phyloP scores from a whole-genome alignment of 2,888 invertebrate species.

The Mycalesis mineus region DNA sequence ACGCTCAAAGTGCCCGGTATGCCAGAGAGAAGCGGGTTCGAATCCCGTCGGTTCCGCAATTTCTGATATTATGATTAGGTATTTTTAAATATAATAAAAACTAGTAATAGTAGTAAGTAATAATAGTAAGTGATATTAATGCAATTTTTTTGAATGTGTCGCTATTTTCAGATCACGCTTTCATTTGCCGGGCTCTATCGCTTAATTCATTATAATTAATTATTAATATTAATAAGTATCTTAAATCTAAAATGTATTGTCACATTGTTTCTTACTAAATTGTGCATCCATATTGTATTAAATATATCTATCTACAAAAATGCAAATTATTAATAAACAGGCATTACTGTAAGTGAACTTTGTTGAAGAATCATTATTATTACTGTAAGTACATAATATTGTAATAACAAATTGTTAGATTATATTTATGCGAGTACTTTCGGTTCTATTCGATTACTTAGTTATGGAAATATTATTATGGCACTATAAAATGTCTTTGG shows the following conservation, averaged over 20 bases:
- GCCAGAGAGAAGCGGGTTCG: too few species aligned
- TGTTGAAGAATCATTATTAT: slow-evolving; percentile 9
- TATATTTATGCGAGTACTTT: slow-evolving; percentile 4
- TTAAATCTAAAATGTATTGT: slow-evolving; percentile 61
- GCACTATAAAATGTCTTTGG: slow-evolving; percentile 9
- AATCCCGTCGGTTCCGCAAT: too few species aligned
- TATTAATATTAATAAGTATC: not conserved
- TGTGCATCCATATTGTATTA: slow-evolving; percentile 29
- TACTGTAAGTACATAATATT: slow-evolving; percentile 26
- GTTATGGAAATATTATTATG: slow-evolving; percentile 9
- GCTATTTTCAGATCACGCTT: too few species aligned
- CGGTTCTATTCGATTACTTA: not conserved
- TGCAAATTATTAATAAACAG: slow-evolving; percentile 6
- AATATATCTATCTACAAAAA: slow-evolving; percentile 18
- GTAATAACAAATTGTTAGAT: not conserved
- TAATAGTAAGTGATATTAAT: too few species aligned
- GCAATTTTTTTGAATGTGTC: too few species aligned
- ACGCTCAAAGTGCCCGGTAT: too few species aligned
- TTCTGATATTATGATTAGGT: too few species aligned
- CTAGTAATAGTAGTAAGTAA: too few species aligned
- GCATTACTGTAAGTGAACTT: slow-evolving; percentile 6
- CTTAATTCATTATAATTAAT: slow-evolving; percentile 1
- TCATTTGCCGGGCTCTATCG: too few species aligned
- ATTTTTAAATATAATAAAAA: too few species aligned
- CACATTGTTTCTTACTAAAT: slow-evolving; percentile 55